Percentiles rank a stretch among this genome's conserved stretches.
Conservation (phyloP, 2,113 vertebrate species). For the Diphyllodes magnificus region DNA sequence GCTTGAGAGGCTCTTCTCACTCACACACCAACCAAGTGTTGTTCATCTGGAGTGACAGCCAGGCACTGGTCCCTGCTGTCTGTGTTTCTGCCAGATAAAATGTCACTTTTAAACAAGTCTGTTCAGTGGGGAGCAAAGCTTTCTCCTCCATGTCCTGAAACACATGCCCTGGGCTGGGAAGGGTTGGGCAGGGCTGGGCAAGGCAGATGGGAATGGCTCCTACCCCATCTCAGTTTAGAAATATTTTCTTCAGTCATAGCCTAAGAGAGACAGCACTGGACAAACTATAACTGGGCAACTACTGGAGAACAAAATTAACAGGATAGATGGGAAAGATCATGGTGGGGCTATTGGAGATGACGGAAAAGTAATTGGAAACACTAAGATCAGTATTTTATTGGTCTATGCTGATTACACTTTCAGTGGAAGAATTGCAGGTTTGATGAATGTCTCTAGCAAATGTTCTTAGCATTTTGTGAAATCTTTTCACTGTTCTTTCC, state of each 20-base stretch:
- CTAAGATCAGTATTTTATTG: background rate
- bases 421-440: background rate
- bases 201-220: background rate
- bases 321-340: background rate
- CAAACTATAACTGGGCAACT: background rate
- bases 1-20: constrained; percentile 17
- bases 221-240: background rate
- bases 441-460: background rate
- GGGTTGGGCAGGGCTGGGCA: background rate
- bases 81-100: constrained; percentile 3
- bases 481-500: background rate
- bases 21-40: background rate
- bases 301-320: background rate
- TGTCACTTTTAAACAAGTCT: background rate
- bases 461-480: background rate
- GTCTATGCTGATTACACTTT: background rate
- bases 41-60: constrained; percentile 53
- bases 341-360: background rate
- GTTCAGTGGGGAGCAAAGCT: background rate
- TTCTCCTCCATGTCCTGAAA: background rate
- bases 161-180: background rate
- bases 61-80: background rate
- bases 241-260: background rate
- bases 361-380: background rate
- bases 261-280: background rate